These are phyloP conservation scores for Rhombomys opimus DNA, from an alignment of 2,113 vertebrate genomes.

Conservation along the genomic window DNA sequence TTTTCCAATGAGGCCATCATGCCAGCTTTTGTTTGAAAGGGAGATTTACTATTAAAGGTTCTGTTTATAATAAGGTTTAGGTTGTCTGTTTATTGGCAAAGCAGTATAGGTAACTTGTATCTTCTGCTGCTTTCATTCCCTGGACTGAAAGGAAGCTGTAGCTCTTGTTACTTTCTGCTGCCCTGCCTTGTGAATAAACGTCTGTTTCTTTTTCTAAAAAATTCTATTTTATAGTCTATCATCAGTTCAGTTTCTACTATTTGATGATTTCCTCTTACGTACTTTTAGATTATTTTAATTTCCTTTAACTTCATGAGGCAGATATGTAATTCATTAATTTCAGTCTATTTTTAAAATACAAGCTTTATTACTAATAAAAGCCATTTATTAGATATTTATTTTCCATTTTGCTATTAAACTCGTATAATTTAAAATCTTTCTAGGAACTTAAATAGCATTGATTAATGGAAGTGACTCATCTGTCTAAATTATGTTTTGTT, in stretches of 20 bases:
- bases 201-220: background rate
- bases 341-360: conserved; percentile 13
- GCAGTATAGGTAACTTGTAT: background rate
- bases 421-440: conserved; percentile 23
- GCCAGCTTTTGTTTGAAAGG: background rate
- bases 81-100: conserved; percentile 25
- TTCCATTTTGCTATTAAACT: background rate
- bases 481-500: background rate
- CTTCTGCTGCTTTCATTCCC: background rate
- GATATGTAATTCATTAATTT: conserved; percentile 7
- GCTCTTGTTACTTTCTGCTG: background rate
- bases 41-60: conserved; percentile 7
- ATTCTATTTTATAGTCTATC: background rate
- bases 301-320: conserved; percentile 5
- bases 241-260: conserved; percentile 12
- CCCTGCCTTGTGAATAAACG: background rate
- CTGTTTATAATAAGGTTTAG: conserved; percentile 18
- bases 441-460: background rate
- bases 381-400: background rate
- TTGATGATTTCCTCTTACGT: background rate
- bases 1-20: background rate
- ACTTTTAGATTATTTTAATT: conserved; percentile 40
- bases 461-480: background rate
- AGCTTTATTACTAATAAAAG: background rate
- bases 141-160: background rate